Conservation (phyloP, 2,113 vertebrate species). For the Pitta sordida region DNA sequence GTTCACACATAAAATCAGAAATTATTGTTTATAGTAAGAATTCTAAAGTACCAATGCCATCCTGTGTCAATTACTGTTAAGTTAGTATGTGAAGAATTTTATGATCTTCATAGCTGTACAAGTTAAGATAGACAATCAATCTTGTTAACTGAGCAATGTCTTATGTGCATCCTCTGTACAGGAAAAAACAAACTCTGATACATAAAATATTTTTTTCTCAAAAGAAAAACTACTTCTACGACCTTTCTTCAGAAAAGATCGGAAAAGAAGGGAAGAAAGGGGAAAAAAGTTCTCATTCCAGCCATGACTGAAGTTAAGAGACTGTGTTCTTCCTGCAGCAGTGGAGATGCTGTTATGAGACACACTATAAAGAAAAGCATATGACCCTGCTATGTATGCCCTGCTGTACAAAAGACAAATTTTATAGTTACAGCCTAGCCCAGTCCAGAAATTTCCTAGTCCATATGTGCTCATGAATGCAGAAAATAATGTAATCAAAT, state of each 20-base stretch:
- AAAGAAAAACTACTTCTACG: fast-evolving
- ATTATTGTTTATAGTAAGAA: neutral
- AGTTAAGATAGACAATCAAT: neutral
- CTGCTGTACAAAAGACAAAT: neutral
- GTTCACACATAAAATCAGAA: neutral
- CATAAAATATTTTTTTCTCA: neutral
- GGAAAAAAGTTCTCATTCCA: neutral
- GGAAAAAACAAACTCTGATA: neutral
- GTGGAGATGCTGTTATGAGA: neutral
- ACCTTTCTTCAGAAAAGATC: neutral
- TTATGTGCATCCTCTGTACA: neutral
- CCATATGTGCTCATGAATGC: neutral
- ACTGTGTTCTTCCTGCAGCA: neutral
- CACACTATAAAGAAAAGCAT: neutral
- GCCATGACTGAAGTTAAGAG: neutral
- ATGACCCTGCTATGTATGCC: neutral
- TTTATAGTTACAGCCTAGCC: neutral
- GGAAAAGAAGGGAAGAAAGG: neutral
- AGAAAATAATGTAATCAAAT: neutral
- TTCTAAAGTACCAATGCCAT: neutral
- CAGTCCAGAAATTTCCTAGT: neutral
- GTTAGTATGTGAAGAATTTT: neutral
- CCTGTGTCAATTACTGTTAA: neutral
- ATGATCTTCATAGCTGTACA: neutral
- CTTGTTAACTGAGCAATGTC: neutral